Base-by-base conservation (phyloP, 2,797 vertebrate genomes). In the Falco naumanni region DNA sequence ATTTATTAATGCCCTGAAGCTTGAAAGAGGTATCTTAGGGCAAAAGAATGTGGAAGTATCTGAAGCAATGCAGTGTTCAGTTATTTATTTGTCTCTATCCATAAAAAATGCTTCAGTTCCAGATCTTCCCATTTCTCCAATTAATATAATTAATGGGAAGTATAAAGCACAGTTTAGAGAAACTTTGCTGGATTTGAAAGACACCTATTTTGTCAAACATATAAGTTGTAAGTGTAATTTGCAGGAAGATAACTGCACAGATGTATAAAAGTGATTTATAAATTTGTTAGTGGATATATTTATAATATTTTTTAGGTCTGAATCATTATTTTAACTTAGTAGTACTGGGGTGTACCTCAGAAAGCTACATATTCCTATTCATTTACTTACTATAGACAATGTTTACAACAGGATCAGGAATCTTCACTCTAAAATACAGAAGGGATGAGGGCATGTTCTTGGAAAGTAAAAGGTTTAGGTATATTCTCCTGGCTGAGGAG, bases 61-160 rank as follows among this genome's bases (percentile, higher is more conserved):
- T 91, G 80, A 93, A 95, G 90, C 78, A 92, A 84, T 69, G 37
- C 75, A 85, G 50, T 94, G 59, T 89, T 96, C 75, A 95, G 95
- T 96, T 96, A 96, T 97, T 96, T 91, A 96, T 97, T 95, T 95
- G 39, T 81, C 43, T 95, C 56, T 91, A 57, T 95, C 69, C 94
- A 92, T 94, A 96, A 95, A 96, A 84, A 92, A 47, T 90, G n/a
- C 86, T 93, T 84, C 74, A 75, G 68, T 94, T 96, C 94, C 75
- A 93, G 69, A 89, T 95, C 84, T 94, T 96, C 90, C 82, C 25
- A 85, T 95, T 95, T 95, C 92, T 95, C 69, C 65, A 92, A 39
- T 39, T 39, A 39, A 78, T 95, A 96, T 96, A 90, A 95, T 96
- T 96, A 90, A 96, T 92, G 87, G 81, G 61, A 50, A 78, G 33